phyloP scores from a whole-genome alignment of 2,113 vertebrate species.

The Nothocercus nigrocapillus region DNA sequence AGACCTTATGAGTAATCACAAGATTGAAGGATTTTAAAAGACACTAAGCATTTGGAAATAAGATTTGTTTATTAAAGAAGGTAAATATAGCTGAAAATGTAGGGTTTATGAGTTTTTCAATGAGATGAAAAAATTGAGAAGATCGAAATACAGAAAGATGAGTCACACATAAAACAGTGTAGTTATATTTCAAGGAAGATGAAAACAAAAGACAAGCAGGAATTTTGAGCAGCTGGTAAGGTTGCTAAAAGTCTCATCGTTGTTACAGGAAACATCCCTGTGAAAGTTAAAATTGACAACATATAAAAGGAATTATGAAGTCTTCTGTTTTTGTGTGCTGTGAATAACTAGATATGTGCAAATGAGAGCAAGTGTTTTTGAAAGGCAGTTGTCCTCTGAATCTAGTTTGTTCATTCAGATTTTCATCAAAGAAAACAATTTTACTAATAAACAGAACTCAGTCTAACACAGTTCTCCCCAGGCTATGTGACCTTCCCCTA shows the following conservation, averaged over 20 bases:
- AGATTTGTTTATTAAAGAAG: neutral
- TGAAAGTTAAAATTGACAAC: neutral
- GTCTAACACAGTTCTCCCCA: neutral
- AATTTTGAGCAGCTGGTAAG: slow-evolving; percentile 18
- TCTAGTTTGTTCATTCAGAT: neutral
- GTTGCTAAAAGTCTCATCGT: neutral
- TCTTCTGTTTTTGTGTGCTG: neutral
- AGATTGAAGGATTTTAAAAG: neutral
- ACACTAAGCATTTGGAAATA: neutral
- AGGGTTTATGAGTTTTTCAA: neutral
- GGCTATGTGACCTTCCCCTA: neutral
- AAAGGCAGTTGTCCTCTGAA: neutral
- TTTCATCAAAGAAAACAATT: neutral
- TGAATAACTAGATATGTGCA: neutral
- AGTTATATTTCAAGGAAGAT: neutral
- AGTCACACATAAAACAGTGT: neutral
- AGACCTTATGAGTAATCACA: neutral
- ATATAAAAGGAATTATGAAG: neutral
- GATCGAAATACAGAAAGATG: neutral
- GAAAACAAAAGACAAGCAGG: neutral
- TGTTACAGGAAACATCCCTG: neutral
- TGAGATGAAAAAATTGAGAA: neutral
- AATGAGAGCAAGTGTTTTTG: neutral
- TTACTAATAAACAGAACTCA: neutral
- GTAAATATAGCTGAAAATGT: neutral